Base-by-base conservation (phyloP, 2,888 invertebrate species). In the Chrysodeixis includens region DNA sequence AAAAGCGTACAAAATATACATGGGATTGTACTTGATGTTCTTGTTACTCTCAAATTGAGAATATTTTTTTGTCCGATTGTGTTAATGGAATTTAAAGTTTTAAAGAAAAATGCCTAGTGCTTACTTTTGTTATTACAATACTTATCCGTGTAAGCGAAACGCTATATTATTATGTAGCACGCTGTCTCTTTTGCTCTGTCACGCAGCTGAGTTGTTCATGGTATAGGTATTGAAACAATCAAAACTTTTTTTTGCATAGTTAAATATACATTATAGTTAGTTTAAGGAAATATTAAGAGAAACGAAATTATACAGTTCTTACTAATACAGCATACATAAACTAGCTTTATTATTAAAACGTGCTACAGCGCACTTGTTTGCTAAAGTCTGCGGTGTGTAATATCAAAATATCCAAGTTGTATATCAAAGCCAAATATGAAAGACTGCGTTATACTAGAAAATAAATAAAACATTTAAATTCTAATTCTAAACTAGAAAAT, bases 381-480 rank as follows among this genome's bases (percentile, higher is more conserved):
- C 46, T 20, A 18, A 20, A 49, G 20, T 49, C 46, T 49, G 46
- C 20, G 46, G 46, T 20, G 18, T 49, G 46, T 35, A 10, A 14
- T 14, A 12, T 49, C 46, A 18, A 49, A 49, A 49, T 49, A 49
- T 49, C 46, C 46, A 49, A 49, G 46, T 20, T 12, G 18, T 49
- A 49, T 49, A 49, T 49, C 10, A 20, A 49, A 49, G 10, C 12
- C 46, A 49, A 49, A 49, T 40, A 49, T 20, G 46, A 49, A 20
- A 20, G 10, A 49, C 46, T 49, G 46, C 46, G 46, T 46, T 20
- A 12, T 35, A 46, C 71, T 76, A 71, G 30, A 71, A 51, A 71
- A 72, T 60, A 66, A 73, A 72, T 61, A 66, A 71, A 66, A 76
- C 51, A 59, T 16, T 73, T 67, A 56, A 62, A 66, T 66, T 22